Percentiles rank a stretch among this genome's conserved stretches.
Evolutionary conservation across 2,797 vertebrate species (phyloP).

Genomic region (Choloepus didactylus): DNA sequence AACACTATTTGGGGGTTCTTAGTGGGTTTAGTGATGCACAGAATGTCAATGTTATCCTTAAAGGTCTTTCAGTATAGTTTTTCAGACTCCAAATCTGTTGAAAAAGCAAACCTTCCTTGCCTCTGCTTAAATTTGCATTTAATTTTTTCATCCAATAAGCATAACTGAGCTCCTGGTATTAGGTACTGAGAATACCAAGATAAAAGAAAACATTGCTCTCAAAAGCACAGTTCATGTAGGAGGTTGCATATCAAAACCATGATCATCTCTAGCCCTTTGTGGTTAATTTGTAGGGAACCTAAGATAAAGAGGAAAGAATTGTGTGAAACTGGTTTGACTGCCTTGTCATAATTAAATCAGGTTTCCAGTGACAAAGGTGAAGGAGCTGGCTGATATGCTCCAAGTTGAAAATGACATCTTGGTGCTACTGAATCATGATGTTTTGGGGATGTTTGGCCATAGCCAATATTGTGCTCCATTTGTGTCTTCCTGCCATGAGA

Average conservation of each 20-base stretch:
- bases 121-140: conserved; percentile 69
- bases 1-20: neutral
- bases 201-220: conserved; percentile 32
- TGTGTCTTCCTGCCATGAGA: neutral
- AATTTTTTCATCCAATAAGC: conserved; percentile 72
- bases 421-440: neutral
- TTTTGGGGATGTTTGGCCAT: neutral
- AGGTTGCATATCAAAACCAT: neutral
- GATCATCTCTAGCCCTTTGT: neutral
- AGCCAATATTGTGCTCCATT: neutral
- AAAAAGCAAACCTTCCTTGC: conserved; percentile 72
- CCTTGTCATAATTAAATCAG: neutral
- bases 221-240: conserved; percentile 33
- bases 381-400: neutral
- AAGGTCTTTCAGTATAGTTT: conserved; percentile 57
- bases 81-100: conserved; percentile 70
- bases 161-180: conserved; percentile 68
- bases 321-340: neutral
- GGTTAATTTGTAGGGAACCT: conserved; percentile 16
- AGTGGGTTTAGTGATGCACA: conserved; percentile 44
- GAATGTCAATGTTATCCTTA: conserved; percentile 62
- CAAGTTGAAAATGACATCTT: neutral
- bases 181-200: conserved; percentile 58
- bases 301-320: neutral
- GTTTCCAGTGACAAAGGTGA: neutral